Percentiles rank a stretch among this genome's conserved stretches.
These are phyloP conservation scores for Cheiracanthium punctorium DNA, from an alignment of 2,888 invertebrate genomes.

Conservation along the genomic window DNA sequence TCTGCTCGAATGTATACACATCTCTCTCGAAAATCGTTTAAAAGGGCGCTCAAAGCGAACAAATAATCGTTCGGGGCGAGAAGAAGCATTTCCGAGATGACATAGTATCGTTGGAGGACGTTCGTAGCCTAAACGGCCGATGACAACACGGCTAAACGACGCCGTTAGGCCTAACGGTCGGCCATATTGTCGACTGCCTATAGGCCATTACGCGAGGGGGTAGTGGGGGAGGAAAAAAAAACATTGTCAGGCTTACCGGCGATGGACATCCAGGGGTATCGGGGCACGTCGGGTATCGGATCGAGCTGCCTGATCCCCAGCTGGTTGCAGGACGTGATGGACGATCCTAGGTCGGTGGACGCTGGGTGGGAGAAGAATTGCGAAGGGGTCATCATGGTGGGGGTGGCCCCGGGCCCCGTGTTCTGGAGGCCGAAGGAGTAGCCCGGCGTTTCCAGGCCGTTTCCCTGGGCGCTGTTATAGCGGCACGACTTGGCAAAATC, in stretches of 20 bases:
- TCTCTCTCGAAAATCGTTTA: constrained; percentile 51
- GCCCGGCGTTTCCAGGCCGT: constrained; percentile 74
- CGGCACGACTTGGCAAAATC: constrained; percentile 88
- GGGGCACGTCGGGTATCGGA: constrained; percentile 83
- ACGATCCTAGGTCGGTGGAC: constrained; percentile 78
- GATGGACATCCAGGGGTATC: constrained; percentile 97
- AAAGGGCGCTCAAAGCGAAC: constrained; percentile 40
- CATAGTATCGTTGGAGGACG: constrained; percentile 54
- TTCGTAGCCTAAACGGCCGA: constrained; percentile 27
- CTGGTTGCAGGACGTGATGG: constrained; percentile 85
- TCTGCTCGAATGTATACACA: constrained; percentile 1
- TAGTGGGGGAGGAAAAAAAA: constrained; percentile 14
- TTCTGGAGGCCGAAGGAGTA: constrained; percentile 72
- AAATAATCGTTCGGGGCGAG: constrained; percentile 37
- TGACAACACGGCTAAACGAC: constrained; percentile 64
- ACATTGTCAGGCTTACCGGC: constrained; percentile 84
- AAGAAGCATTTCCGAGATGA: constrained; percentile 32
- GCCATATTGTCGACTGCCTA: constrained; percentile 65
- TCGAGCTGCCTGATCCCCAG: constrained; percentile 81
- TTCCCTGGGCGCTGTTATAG: constrained; percentile 78
- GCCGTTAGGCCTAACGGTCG: constrained; percentile 70
- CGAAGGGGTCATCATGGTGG: constrained; percentile 84
- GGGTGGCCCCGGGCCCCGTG: constrained; percentile 61
- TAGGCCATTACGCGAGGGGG: constrained; percentile 46
- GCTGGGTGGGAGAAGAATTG: constrained; percentile 89